phyloP scores from a whole-genome alignment of 2,888 invertebrate genomes.

The Apamea anceps region DNA sequence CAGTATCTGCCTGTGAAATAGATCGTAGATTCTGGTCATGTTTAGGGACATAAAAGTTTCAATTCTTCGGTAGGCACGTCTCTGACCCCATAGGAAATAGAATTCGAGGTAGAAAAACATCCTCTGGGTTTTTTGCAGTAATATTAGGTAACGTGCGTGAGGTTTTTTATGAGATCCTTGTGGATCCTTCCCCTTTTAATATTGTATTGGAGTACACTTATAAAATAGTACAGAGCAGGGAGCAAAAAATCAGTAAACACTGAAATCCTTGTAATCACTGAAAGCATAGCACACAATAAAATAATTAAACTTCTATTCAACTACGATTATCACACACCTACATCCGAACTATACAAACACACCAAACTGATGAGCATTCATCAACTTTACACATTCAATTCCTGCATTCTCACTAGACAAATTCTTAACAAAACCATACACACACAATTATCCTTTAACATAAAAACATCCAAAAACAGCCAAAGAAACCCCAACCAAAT shows the following conservation, averaged over 20 bases:
- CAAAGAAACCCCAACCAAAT: too few species aligned
- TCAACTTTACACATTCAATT: too few species aligned
- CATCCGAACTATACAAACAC: too few species aligned
- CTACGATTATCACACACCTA: too few species aligned
- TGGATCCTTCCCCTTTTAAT: slow-evolving; percentile 8
- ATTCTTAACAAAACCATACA: too few species aligned
- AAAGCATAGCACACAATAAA: too few species aligned
- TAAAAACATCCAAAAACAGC: too few species aligned
- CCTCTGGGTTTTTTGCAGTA: slow-evolving; percentile 30
- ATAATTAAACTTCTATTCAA: too few species aligned
- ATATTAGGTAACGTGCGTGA: slow-evolving; percentile 8
- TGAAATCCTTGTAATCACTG: too few species aligned
- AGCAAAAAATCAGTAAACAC: not conserved
- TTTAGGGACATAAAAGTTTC: slow-evolving; percentile 54
- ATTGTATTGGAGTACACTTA: not conserved
- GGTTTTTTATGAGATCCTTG: slow-evolving; percentile 28
- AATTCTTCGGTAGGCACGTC: slow-evolving; percentile 59
- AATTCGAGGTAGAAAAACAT: slow-evolving; percentile 37
- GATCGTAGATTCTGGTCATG: slow-evolving; percentile 57
- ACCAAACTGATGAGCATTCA: too few species aligned
- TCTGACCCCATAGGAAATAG: slow-evolving; percentile 38
- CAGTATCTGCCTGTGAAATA: slow-evolving; percentile 25
- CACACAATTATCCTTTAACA: too few species aligned
- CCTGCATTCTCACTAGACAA: too few species aligned
- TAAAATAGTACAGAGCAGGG: not conserved